phyloP scores from a whole-genome alignment of 2,888 invertebrate genomes.

The Caenorhabditis sulstoni region DNA sequence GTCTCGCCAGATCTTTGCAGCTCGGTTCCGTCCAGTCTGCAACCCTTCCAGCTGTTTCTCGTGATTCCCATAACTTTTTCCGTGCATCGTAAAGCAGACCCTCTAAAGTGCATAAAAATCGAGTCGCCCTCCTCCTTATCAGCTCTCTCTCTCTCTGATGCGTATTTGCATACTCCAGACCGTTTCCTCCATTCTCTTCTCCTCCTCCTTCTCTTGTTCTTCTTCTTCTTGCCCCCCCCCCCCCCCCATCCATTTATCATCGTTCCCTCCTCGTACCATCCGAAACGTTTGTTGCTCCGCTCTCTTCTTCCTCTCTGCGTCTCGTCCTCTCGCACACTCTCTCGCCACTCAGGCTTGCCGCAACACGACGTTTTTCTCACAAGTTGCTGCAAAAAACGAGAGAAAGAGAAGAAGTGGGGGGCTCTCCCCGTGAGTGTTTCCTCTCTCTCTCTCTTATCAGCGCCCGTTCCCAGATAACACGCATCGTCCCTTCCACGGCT shows the following conservation, averaged over 20 bases:
- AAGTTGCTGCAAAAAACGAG: slow-evolving; percentile 45
- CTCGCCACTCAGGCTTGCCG: slow-evolving; percentile 6
- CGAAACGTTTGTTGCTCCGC: slow-evolving; percentile 41
- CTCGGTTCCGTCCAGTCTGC: too few relatives aligned
- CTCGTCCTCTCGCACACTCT: slow-evolving; percentile 20
- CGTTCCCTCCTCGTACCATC: slow-evolving; percentile 49
- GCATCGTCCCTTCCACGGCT: slow-evolving; percentile 3
- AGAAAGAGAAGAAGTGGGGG: slow-evolving; percentile 11
- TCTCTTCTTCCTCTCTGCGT: slow-evolving; percentile 19
- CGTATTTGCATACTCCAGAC: slow-evolving; percentile 33
- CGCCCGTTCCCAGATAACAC: slow-evolving; percentile 42
- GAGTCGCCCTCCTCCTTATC: slow-evolving; percentile 30
- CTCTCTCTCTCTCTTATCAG: slow-evolving; percentile 26
- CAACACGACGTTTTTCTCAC: slow-evolving; percentile 52
- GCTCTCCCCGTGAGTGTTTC: slow-evolving; percentile 2
- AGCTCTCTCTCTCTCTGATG: not conserved
- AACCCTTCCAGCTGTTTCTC: slow-evolving; percentile 4
- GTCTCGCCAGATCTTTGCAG: too few relatives aligned
- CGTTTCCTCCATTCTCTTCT: slow-evolving; percentile 13
- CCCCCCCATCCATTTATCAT: slow-evolving; percentile 45
- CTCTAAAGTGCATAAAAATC: slow-evolving; percentile 53
- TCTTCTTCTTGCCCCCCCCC: not conserved
- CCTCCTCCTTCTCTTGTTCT: not conserved
- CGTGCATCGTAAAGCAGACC: slow-evolving; percentile 21
- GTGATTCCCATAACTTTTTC: slow-evolving; percentile 15